These are phyloP conservation scores for Peribatodes rhomboidaria DNA, from an alignment of 2,888 invertebrate genomes.

Conservation along the genomic window DNA sequence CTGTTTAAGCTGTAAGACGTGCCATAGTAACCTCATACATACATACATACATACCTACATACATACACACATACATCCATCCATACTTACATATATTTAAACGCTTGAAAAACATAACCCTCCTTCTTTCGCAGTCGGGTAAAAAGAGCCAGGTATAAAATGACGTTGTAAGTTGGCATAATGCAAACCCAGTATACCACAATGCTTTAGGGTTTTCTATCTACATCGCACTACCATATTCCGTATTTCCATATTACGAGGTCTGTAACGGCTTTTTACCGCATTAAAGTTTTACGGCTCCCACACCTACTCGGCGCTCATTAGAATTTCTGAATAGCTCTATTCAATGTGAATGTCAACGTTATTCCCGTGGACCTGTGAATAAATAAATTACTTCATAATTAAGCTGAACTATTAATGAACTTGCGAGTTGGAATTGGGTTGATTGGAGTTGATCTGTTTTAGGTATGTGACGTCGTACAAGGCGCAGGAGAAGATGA, in stretches of 20 bases:
- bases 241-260: constrained; percentile 40
- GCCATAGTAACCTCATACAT: too few species aligned
- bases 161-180: not conserved
- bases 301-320: constrained; percentile 32
- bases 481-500: constrained; percentile 89
- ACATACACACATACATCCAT: too few species aligned
- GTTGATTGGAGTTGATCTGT: not conserved
- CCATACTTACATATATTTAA: too few species aligned
- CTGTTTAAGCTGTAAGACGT: too few species aligned
- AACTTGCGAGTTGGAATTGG: not conserved
- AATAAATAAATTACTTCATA: constrained; percentile 23
- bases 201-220: constrained; percentile 17
- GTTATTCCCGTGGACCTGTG: constrained; percentile 14
- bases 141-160: not conserved
- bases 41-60: too few species aligned
- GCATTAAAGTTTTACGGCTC: constrained; percentile 35
- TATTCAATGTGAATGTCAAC: constrained; percentile 38
- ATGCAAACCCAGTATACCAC: constrained; percentile 1
- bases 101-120: too few species aligned
- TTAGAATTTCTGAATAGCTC: constrained; percentile 46
- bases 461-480: constrained; percentile 89
- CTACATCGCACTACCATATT: not conserved
- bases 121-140: too few species aligned
- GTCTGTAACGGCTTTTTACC: constrained; percentile 42
- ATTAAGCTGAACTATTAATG: constrained; percentile 12